phyloP scores from a whole-genome alignment of 2,888 invertebrate species.

The Sinodicranocentrus sp. region DNA sequence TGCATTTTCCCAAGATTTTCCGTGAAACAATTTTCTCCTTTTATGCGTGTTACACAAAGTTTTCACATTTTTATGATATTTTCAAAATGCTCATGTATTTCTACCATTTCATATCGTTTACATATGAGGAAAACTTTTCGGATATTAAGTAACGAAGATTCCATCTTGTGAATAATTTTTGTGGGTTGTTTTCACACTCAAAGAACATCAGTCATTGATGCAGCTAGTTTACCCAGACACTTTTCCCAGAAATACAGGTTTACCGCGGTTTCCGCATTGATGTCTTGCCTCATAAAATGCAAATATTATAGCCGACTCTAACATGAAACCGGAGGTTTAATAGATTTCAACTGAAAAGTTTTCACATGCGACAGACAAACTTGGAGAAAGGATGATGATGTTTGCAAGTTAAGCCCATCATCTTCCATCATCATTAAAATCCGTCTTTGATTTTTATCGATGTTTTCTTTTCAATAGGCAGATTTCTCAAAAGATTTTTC shows the following conservation, averaged over 20 bases:
- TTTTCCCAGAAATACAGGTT: no score
- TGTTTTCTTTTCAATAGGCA: constrained; percentile 21
- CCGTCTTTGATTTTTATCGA: constrained; percentile 15
- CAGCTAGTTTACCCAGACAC: no score
- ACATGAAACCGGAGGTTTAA: constrained; percentile 18
- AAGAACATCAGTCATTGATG: no score
- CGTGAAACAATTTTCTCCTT: constrained; percentile 2
- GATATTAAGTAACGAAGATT: no score
- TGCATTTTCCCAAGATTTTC: background rate
- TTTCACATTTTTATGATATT: constrained; percentile 20
- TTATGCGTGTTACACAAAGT: background rate
- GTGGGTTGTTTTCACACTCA: constrained; percentile 1
- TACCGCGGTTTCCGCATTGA: no score
- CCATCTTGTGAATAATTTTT: constrained; percentile 4
- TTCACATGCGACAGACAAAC: background rate
- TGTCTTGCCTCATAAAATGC: no score
- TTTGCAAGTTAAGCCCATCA: constrained; percentile 17
- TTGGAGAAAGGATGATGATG: background rate
- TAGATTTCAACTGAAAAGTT: background rate
- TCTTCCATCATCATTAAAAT: constrained; percentile 27
- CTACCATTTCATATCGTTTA: background rate
- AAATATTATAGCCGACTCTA: constrained; percentile 18
- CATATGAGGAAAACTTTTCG: background rate
- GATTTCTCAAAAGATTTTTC: constrained; percentile 13
- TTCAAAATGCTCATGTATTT: no score